Percentiles rank a stretch among this genome's conserved stretches.
phyloP scores from a whole-genome alignment of 2,113 vertebrate genomes.

The Pardalotus punctatus region DNA sequence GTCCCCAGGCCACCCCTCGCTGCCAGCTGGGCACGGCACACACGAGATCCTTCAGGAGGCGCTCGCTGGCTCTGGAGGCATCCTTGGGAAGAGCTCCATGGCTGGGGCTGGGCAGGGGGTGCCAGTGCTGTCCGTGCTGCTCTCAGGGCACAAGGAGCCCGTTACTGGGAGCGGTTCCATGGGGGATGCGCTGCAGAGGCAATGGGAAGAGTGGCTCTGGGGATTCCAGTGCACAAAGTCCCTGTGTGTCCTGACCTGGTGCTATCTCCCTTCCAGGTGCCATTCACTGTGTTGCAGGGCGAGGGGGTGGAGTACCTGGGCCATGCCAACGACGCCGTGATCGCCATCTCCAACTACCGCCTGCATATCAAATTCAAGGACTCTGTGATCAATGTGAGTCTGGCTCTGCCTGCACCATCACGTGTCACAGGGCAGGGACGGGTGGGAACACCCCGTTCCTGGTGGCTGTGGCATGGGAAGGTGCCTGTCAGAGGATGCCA shows the following conservation, averaged over 20 bases:
- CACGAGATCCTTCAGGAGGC: neutral
- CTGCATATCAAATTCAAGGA: slow-evolving; percentile 99
- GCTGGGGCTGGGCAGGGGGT: neutral
- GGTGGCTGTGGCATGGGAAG: neutral
- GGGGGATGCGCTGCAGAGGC: neutral
- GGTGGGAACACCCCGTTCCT: neutral
- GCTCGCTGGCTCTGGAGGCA: rapidly evolving
- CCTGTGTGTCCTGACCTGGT: neutral
- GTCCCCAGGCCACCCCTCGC: rapidly evolving
- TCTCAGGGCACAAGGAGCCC: rapidly evolving
- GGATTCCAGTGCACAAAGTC: neutral
- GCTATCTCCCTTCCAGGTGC: slow-evolving; percentile 79
- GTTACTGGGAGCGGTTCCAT: neutral
- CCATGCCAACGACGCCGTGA: slow-evolving; percentile 90
- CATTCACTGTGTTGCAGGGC: slow-evolving; percentile 94
- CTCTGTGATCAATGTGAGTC: slow-evolving; percentile 94
- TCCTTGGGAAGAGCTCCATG: neutral
- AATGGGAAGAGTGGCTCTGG: neutral
- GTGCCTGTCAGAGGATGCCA: neutral
- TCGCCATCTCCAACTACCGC: slow-evolving; percentile 98
- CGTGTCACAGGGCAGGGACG: neutral
- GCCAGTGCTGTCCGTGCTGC: rapidly evolving
- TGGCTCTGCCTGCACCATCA: neutral
- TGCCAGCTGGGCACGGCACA: neutral
- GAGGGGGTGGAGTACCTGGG: slow-evolving; percentile 97